phyloP scores from a whole-genome alignment of 1,140 invertebrate species.

The Oncopeltus fasciatus region DNA sequence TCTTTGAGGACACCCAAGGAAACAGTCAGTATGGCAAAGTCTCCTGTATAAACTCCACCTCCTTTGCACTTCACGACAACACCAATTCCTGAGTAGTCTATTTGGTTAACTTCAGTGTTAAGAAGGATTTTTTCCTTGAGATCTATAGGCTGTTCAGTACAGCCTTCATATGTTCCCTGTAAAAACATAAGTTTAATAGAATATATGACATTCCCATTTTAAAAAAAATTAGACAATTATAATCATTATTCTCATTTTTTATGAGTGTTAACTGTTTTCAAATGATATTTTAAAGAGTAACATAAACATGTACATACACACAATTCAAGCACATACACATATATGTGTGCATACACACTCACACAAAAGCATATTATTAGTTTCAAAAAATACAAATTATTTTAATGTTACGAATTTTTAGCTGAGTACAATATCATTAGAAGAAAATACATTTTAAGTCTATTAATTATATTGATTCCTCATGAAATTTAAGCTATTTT shows the following conservation, averaged over 20 bases:
- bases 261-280: no score
- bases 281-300: no score
- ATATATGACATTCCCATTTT: background rate
- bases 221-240: background rate
- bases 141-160: background rate
- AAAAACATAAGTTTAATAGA: constrained; percentile 10
- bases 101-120: constrained; percentile 34
- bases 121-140: constrained; percentile 31
- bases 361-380: no score
- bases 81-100: constrained; percentile 30
- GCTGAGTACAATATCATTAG: no score
- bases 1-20: constrained; percentile 55
- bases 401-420: no score
- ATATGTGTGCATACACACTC: no score
- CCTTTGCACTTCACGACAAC: constrained; percentile 39
- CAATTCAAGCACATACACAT: no score
- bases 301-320: no score
- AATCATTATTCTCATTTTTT: background rate
- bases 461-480: no score
- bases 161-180: background rate
- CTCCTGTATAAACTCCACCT: constrained; percentile 38
- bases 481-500: no score
- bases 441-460: no score
- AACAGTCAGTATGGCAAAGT: constrained; percentile 51
- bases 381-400: no score